Evolutionary conservation across 37 sponge, comb jelly and placozoan species (phyloP), one percentile per base, ranked within the genome.

Genomic region (Haliclona indistincta): DNA sequence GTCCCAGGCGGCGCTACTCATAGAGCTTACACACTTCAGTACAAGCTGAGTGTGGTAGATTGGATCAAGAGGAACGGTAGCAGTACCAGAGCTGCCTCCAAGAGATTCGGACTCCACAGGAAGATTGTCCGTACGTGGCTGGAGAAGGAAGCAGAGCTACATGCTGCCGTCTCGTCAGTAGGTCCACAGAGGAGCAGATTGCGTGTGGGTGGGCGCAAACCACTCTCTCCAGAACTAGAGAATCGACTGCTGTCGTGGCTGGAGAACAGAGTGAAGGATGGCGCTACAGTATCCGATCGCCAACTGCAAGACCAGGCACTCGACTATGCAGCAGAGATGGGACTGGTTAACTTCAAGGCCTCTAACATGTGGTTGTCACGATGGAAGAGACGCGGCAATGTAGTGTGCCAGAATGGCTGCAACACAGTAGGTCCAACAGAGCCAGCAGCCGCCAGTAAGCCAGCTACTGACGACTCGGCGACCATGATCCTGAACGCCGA

Each of bases 21-120:
- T 54, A 67, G 83, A 23, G 69, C 89, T 1, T 91, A 76, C 65
- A 87, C 92, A 2, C 54, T 87, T 20, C 80, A 91, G 60, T 91
- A 79, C 84, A 91, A 91, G 64, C 58, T 91, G 65, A 34, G 78
- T 25, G 92, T 91, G 53, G 75, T 91, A 4, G 80, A 91, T 22
- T 86, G 84, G 85, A 52, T 86, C 23, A 71, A 86, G 43, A 52
- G 56, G 22, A 67, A 77, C 35, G 30, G 45, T 22, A 45, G 73
- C 38, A 91, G 86, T 72, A 53, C 68, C 43, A 40, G 84, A 39
- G 86, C 79, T 0, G 86, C 92, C 34, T 44, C 92, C 36, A 79
- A 51, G 20, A 68, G 82, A 43, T 91, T 91, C 41, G 84, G 80
- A 1, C 73, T 91, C 10, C 88, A 86, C 54, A 54, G 88, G 0